phyloP scores from a whole-genome alignment of 2,113 vertebrate species.

The Mustelus asterias region DNA sequence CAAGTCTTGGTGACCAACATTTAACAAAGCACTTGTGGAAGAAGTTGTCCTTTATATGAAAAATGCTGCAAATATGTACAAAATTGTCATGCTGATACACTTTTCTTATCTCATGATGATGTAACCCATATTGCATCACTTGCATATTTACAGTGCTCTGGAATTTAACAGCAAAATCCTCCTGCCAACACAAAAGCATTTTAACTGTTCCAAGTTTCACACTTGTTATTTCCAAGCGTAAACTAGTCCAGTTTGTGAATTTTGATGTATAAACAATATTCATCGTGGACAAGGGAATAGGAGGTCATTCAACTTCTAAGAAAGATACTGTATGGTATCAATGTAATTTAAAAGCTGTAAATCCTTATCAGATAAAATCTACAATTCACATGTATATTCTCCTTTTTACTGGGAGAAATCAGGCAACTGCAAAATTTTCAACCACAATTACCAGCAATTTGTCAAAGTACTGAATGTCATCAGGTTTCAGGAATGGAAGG shows the following conservation, averaged over 20 bases:
- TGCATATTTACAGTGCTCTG: background rate
- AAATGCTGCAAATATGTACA: background rate
- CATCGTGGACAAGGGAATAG: background rate
- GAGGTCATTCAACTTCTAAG: background rate
- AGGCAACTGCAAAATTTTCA: background rate
- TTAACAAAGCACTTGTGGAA: background rate
- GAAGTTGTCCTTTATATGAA: background rate
- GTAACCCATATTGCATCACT: background rate
- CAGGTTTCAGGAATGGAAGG: slow-evolving; percentile 94
- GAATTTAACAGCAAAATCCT: background rate
- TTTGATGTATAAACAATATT: background rate
- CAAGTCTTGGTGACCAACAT: background rate
- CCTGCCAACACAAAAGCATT: background rate
- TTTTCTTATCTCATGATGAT: background rate
- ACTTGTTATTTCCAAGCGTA: background rate
- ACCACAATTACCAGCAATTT: slow-evolving; percentile 77
- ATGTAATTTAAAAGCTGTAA: background rate
- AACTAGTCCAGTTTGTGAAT: background rate
- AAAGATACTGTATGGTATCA: background rate
- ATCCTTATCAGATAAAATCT: background rate
- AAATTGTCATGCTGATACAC: background rate
- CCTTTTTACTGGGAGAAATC: background rate
- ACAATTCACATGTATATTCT: background rate
- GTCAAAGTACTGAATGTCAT: slow-evolving; percentile 98
- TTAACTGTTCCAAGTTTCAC: background rate